These are phyloP conservation scores for Oegoconia quadripuncta DNA, from an alignment of 2,888 invertebrate species.

Conservation along the genomic window DNA sequence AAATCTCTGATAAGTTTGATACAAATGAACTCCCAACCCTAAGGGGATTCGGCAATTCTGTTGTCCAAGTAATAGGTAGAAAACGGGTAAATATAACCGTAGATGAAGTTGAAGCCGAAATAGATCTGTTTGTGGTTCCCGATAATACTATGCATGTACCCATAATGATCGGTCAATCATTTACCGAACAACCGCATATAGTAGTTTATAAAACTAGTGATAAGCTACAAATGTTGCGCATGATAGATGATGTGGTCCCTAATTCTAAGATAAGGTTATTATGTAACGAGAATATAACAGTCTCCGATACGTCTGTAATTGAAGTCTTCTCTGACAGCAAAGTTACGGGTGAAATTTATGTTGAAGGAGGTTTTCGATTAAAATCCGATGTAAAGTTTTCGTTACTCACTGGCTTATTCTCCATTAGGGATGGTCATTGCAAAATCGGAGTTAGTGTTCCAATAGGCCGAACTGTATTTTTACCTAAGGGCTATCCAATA, in stretches of 20 bases:
- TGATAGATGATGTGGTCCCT: not conserved
- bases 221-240: slow-evolving; percentile 3
- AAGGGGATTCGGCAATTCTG: slow-evolving; percentile 12
- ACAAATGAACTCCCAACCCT: not conserved
- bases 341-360: slow-evolving; percentile 1
- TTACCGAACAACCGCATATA: slow-evolving; percentile 13
- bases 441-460: too few species aligned
- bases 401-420: too few species aligned
- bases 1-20: not conserved
- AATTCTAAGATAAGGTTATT: slow-evolving; percentile 6
- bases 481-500: too few species aligned
- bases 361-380: slow-evolving; percentile 2
- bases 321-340: slow-evolving; percentile 1
- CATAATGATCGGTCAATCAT: slow-evolving; percentile 12
- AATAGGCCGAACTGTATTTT: too few species aligned
- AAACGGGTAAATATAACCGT: not conserved
- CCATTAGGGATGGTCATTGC: too few species aligned
- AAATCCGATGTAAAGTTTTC: too few species aligned
- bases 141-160: slow-evolving; percentile 8
- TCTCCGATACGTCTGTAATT: not conserved
- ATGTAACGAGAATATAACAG: not conserved
- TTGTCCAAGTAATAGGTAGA: slow-evolving; percentile 7
- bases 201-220: slow-evolving; percentile 7
- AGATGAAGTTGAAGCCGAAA: slow-evolving; percentile 4
- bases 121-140: slow-evolving; percentile 9